Evolutionary conservation across 2,113 vertebrate species (phyloP).

Genomic region (Ameiurus melas): DNA sequence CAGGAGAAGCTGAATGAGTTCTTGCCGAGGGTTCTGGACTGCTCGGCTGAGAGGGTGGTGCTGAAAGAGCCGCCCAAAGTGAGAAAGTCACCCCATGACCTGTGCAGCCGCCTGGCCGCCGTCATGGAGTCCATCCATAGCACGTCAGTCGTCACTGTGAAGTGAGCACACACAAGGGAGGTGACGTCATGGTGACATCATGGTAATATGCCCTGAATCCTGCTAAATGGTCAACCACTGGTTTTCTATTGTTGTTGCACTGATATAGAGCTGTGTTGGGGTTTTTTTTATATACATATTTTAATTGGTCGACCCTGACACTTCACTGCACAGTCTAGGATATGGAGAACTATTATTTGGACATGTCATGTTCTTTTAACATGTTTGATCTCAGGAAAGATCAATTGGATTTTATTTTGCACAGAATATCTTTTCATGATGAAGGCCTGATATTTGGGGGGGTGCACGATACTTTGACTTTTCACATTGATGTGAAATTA

Average conservation of each 20-base stretch:
- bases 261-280: slow-evolving; percentile 39
- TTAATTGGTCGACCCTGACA: slow-evolving; percentile 43
- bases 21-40: slow-evolving; percentile 91
- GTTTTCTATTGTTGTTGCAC: slow-evolving; percentile 55
- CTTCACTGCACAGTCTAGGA: slow-evolving; percentile 25
- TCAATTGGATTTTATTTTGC: slow-evolving; percentile 38
- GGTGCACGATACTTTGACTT: neutral
- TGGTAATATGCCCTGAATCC: neutral
- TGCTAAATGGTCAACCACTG: slow-evolving; percentile 33
- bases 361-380: slow-evolving; percentile 23
- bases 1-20: slow-evolving; percentile 88
- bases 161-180: slow-evolving; percentile 62
- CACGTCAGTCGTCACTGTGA: slow-evolving; percentile 79
- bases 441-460: neutral
- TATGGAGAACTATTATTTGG: slow-evolving; percentile 29
- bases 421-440: slow-evolving; percentile 13
- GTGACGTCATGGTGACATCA: neutral
- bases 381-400: slow-evolving; percentile 53
- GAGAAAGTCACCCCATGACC: slow-evolving; percentile 86
- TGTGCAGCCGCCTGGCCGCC: slow-evolving; percentile 90
- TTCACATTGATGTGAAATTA: slow-evolving; percentile 31
- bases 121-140: slow-evolving; percentile 93
- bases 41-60: slow-evolving; percentile 80
- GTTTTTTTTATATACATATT: slow-evolving; percentile 58
- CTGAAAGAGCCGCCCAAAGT: slow-evolving; percentile 94